These are phyloP conservation scores for Agapornis roseicollis DNA, from an alignment of 2,113 vertebrate genomes.

Conservation along the genomic window DNA sequence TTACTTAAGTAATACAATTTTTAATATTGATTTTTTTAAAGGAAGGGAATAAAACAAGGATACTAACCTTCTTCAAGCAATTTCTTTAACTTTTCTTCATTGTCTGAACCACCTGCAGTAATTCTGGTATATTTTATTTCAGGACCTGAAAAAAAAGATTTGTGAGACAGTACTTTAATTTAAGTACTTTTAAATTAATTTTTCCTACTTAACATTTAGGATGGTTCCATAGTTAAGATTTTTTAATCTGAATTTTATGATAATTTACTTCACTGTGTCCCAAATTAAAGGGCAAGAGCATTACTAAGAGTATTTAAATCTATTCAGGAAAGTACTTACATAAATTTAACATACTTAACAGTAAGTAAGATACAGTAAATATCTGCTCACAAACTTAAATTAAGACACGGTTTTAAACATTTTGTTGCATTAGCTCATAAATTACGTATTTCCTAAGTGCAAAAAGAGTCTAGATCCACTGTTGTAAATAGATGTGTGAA, in stretches of 20 bases:
- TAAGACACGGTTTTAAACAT: background rate
- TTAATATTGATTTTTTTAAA: background rate
- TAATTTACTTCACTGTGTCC: background rate
- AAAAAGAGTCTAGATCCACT: background rate
- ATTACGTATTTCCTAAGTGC: background rate
- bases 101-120: conserved; percentile 66
- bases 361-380: background rate
- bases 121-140: conserved; percentile 80
- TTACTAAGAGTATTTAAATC: background rate
- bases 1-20: background rate
- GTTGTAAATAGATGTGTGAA: background rate
- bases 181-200: background rate
- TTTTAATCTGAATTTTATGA: background rate
- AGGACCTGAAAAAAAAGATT: conserved; percentile 60
- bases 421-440: background rate
- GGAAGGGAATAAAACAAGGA: background rate
- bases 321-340: background rate
- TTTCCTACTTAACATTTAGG: background rate
- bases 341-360: background rate
- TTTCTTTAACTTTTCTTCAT: conserved; percentile 75
- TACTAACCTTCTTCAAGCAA: conserved; percentile 78
- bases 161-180: background rate
- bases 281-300: background rate
- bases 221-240: background rate
- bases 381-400: background rate